Conservation (phyloP, 2,113 vertebrate species). For the Neogale vison region DNA sequence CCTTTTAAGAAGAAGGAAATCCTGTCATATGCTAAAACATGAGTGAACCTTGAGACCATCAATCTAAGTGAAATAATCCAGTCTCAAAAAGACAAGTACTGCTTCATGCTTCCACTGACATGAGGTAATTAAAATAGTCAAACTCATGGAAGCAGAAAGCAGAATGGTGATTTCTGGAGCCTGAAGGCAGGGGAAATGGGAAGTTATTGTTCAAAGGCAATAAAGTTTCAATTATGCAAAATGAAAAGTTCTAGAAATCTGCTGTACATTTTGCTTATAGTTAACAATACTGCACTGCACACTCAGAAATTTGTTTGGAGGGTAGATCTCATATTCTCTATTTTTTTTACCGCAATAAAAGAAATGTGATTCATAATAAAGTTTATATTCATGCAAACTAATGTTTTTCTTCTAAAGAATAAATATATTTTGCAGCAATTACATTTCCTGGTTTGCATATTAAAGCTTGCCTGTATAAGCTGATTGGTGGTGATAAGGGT, state of each 20-base stretch:
- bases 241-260: not conserved
- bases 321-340: not conserved
- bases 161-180: not conserved
- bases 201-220: not conserved
- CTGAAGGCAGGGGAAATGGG: not conserved
- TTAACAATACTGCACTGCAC: not conserved
- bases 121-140: not conserved
- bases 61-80: not conserved
- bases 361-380: not conserved
- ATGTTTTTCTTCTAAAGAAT: not conserved
- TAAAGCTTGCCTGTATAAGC: not conserved
- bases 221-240: not conserved
- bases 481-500: not conserved
- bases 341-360: not conserved
- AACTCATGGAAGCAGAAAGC: not conserved
- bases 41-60: not conserved
- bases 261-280: not conserved
- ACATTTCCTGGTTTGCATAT: not conserved
- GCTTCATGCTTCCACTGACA: not conserved
- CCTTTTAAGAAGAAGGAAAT: not conserved
- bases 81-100: not conserved
- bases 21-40: not conserved
- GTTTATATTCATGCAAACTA: not conserved
- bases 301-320: not conserved
- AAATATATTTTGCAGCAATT: not conserved